Evolutionary conservation across 2,888 invertebrate species (phyloP), one percentile per base, ranked within the genome.

Genomic region (Syrista parreyssii): DNA sequence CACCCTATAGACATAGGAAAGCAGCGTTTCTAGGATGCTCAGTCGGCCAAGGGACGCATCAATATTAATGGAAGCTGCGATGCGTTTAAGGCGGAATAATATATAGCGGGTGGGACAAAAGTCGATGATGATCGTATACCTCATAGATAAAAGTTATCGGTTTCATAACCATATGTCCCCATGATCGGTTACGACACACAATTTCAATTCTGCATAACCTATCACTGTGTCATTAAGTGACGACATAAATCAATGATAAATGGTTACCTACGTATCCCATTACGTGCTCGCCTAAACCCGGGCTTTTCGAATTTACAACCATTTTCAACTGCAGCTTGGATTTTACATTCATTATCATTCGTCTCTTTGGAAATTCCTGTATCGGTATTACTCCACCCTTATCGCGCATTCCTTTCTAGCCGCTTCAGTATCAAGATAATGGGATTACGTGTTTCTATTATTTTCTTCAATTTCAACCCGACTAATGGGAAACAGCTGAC

Each of bases 21-120:
- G 23, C 55, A 55, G 23, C 23, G 55, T 23, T 55, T 9, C 55
- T 55, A 55, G 55, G 71, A 71, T 32, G 71, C 71, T 11, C 71
- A 12, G 71, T 30, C 71, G 34, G 15, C 72, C 71, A 31, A 75
- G 68, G 55, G 78, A 78, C 74, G 79, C 86, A 88, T 88, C 86
- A 87, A 88, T 88, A 88, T 88, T 88, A 87, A 88, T 87, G 85
- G 82, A 55, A 55, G 82, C 78, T 77, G 80, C 82, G 82, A 81
- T 74, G 82, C 83, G 81, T 85, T 83, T 83, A 81, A 83, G 81
- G 78, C 74, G 83, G 87, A 86, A 88, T 88, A 88, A 88, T 87
- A 84, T 82, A 85, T 83, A 82, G 78, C 71, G 31, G 68, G 40
- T 68, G 73, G 34, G 23, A 11, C 34, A 72, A 73, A 40, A 79